phyloP scores from a whole-genome alignment of 2,797 vertebrate genomes.

The Pyrocephalus nanus region DNA sequence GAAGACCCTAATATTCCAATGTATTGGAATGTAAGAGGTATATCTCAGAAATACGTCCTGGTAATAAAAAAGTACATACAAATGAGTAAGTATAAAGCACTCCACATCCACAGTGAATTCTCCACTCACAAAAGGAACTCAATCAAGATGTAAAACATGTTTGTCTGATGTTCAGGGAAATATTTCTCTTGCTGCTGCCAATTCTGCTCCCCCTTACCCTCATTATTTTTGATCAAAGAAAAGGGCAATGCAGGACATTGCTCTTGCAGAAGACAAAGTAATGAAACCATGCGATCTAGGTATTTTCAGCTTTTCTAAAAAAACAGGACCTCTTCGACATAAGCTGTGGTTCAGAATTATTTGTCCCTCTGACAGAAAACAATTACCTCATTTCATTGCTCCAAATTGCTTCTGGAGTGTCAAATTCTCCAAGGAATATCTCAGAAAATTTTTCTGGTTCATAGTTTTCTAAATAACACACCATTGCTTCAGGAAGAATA shows the following conservation, averaged over 20 bases:
- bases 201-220: not conserved
- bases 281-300: not conserved
- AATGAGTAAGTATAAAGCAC: not conserved
- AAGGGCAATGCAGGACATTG: not conserved
- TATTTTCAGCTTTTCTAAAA: not conserved
- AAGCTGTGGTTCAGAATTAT: not conserved
- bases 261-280: not conserved
- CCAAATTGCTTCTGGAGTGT: slow-evolving; percentile 99
- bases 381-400: slow-evolving; percentile 97
- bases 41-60: not conserved
- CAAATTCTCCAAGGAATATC: slow-evolving; percentile 98
- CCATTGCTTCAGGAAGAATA: slow-evolving; percentile 97
- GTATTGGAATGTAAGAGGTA: not conserved
- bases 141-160: not conserved
- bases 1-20: not conserved
- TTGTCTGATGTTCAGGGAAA: not conserved
- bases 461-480: slow-evolving; percentile 98
- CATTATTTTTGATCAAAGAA: not conserved
- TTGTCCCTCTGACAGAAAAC: not conserved
- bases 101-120: not conserved
- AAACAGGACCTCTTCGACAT: not conserved
- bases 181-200: not conserved
- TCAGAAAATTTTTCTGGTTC: slow-evolving; percentile 97
- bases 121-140: not conserved
- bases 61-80: not conserved